Evolutionary conservation across 2,888 invertebrate species (phyloP).

Genomic region (Melanchra persicariae): DNA sequence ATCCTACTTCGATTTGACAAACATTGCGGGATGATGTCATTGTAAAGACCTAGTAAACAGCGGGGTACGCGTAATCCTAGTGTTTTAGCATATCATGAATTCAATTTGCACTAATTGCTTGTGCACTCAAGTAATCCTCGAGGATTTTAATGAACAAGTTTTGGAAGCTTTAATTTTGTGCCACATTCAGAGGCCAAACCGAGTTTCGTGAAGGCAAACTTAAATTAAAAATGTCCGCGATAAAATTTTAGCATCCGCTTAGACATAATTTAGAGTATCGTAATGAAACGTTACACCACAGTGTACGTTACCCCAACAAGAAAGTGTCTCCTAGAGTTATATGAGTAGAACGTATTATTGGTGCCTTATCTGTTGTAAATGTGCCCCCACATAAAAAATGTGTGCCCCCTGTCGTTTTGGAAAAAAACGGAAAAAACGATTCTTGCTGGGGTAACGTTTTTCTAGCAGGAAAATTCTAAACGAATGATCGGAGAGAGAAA

Average conservation of each 20-base stretch:
- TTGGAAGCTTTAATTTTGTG: not conserved
- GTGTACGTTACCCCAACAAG: too few relatives aligned
- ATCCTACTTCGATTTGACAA: not conserved
- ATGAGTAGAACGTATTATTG: too few relatives aligned
- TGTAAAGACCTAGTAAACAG: slow-evolving; percentile 16
- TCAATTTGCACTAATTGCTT: not conserved
- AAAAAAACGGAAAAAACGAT: too few relatives aligned
- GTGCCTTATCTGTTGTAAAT: too few relatives aligned
- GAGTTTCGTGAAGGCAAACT: not conserved
- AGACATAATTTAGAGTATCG: slow-evolving; percentile 16
- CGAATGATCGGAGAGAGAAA: too few relatives aligned
- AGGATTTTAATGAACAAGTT: not conserved
- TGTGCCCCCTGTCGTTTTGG: too few relatives aligned
- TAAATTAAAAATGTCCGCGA: not conserved
- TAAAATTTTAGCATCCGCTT: not conserved
- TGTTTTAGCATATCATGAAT: slow-evolving; percentile 27
- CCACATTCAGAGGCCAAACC: not conserved
- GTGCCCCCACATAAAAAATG: too few relatives aligned
- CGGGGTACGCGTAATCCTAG: slow-evolving; percentile 14
- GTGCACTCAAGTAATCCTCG: slow-evolving; percentile 10
- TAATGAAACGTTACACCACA: slow-evolving; percentile 29
- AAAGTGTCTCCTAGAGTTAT: too few relatives aligned
- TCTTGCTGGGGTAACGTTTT: too few relatives aligned
- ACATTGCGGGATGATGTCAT: not conserved
- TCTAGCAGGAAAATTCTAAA: too few relatives aligned